Evolutionary conservation across 1,140 invertebrate species (phyloP).

Genomic region (Diorhabda carinulata): DNA sequence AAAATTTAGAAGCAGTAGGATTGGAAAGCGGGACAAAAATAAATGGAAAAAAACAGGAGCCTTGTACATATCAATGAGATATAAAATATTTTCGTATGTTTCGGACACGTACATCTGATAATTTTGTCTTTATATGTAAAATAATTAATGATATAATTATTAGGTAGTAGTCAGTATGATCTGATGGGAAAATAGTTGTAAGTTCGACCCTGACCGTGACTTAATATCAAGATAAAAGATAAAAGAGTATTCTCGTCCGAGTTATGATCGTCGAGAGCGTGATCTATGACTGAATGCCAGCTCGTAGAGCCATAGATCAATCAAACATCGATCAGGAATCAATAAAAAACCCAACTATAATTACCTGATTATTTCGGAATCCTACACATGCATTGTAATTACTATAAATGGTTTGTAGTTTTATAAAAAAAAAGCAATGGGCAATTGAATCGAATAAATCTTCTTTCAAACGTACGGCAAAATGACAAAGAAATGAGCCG

Average conservation of each 20-base stretch:
- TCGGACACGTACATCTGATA: no score
- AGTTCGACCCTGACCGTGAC: neutral
- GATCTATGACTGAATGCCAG: slow-evolving; percentile 42
- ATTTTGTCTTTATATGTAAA: no score
- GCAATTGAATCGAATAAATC: slow-evolving; percentile 38
- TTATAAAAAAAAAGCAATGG: slow-evolving; percentile 30
- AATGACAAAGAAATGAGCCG: slow-evolving; percentile 25
- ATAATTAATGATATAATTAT: no score
- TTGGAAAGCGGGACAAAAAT: no score
- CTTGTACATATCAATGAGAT: no score
- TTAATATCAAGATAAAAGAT: neutral
- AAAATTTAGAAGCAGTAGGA: no score
- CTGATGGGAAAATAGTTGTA: neutral
- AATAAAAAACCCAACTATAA: slow-evolving; percentile 39
- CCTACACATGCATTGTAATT: slow-evolving; percentile 42
- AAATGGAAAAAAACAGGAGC: no score
- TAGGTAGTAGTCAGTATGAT: no score
- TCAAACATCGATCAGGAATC: slow-evolving; percentile 41
- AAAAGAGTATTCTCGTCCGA: neutral
- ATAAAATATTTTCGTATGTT: no score
- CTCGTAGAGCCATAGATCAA: slow-evolving; percentile 40
- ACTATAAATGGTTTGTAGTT: slow-evolving; percentile 36
- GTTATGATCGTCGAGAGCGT: slow-evolving; percentile 25
- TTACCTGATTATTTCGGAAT: slow-evolving; percentile 42
- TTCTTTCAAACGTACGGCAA: slow-evolving; percentile 25